A percentile compares a stretch with the other conserved stretches of the same genome.
These are phyloP conservation scores for Rhincodon typus DNA, from an alignment of 2,797 vertebrate genomes.

Conservation along the genomic window DNA sequence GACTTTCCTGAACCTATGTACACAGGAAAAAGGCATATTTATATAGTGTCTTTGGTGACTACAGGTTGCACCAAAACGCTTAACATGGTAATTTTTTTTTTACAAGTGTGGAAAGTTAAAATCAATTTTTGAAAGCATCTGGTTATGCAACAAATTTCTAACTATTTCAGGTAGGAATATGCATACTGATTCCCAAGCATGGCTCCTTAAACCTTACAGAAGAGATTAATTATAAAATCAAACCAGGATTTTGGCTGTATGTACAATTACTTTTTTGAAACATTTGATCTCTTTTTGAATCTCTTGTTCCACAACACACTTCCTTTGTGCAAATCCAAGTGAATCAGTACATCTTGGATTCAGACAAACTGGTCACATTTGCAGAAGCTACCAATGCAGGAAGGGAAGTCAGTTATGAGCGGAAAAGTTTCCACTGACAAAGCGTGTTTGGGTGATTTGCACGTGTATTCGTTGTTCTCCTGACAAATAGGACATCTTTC, in stretches of 20 bases:
- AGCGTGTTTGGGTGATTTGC: no score
- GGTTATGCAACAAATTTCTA: neutral
- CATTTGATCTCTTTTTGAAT: neutral
- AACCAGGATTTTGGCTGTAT: neutral
- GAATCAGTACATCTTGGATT: neutral
- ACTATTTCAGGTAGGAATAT: neutral
- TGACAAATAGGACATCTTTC: no score
- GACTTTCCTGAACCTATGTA: conserved; percentile 92
- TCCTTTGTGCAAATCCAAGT: neutral
- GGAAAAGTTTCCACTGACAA: no score
- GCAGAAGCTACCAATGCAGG: neutral
- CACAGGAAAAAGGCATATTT: neutral
- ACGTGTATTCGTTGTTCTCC: no score
- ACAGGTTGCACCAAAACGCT: neutral
- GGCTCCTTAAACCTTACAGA: neutral
- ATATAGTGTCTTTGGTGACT: neutral
- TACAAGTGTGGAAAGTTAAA: neutral
- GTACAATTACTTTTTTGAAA: neutral
- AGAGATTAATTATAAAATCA: neutral
- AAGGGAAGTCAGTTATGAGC: no score
- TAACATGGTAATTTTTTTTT: neutral
- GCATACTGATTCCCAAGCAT: neutral
- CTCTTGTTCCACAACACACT: neutral
- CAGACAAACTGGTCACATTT: neutral
- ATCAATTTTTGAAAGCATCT: neutral